These are phyloP conservation scores for Rhabditophanes sp. DNA, from an alignment of 2,888 invertebrate genomes.

Conservation along the genomic window DNA sequence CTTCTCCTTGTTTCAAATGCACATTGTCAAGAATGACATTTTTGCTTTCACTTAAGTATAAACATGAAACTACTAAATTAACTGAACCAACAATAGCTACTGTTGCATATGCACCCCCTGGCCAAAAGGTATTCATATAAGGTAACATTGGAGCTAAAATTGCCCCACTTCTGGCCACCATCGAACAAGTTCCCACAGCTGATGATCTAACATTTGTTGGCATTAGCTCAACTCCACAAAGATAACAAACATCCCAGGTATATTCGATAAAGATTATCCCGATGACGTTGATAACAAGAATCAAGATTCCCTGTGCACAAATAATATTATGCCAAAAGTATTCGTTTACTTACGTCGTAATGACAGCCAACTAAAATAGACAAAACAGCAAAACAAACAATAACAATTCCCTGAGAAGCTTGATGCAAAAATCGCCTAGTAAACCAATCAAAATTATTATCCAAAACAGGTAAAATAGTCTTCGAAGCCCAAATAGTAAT, in stretches of 20 bases:
- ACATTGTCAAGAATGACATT: too few relatives aligned
- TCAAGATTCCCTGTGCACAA: slow-evolving; percentile 28
- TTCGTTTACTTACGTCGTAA: slow-evolving; percentile 17
- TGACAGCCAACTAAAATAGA: slow-evolving; percentile 24
- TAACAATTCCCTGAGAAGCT: slow-evolving; percentile 29
- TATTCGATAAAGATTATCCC: slow-evolving; percentile 42
- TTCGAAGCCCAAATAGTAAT: slow-evolving; percentile 37
- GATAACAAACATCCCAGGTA: slow-evolving; percentile 42
- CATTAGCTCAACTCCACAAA: slow-evolving; percentile 38
- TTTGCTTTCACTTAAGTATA: too few relatives aligned
- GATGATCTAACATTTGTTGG: slow-evolving; percentile 30
- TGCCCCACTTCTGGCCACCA: slow-evolving; percentile 36
- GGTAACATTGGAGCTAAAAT: slow-evolving; percentile 33
- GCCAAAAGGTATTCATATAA: too few relatives aligned
- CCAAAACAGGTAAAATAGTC: slow-evolving; percentile 14
- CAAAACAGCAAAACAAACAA: slow-evolving; percentile 32
- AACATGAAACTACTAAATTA: too few relatives aligned
- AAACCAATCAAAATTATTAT: slow-evolving; percentile 12
- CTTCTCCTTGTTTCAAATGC: too few relatives aligned
- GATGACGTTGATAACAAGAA: slow-evolving; percentile 32
- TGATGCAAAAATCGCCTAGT: slow-evolving; percentile 36
- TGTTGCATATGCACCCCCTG: too few relatives aligned
- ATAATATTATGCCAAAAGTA: too few relatives aligned
- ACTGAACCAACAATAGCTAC: too few relatives aligned
- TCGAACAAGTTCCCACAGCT: slow-evolving; percentile 33